phyloP scores from a whole-genome alignment of 2,888 invertebrate genomes.

The Cephus nigrinus region DNA sequence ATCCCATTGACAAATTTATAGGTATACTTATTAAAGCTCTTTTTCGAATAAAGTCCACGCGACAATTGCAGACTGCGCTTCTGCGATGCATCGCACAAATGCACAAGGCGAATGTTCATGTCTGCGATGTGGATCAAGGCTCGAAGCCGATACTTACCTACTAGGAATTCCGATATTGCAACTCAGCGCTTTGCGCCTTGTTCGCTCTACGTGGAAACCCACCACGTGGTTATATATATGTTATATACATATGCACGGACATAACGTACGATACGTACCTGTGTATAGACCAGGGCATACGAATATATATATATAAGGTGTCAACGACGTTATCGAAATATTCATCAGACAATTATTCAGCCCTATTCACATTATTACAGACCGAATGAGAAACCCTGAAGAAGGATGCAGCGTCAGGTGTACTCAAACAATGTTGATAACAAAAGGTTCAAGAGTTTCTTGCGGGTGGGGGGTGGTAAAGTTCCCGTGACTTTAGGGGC shows the following conservation, averaged over 20 bases:
- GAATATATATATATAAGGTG: not conserved
- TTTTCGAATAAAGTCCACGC: not conserved
- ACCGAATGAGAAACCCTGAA: not conserved
- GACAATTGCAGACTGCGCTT: not conserved
- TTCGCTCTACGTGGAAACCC: slow-evolving; percentile 10
- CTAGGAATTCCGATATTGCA: slow-evolving; percentile 53
- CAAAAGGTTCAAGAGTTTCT: not conserved
- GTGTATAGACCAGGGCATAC: not conserved
- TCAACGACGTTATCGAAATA: not conserved
- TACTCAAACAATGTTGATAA: not conserved
- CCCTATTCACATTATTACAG: not conserved
- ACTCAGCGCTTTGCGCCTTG: slow-evolving; percentile 45
- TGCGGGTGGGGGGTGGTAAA: not conserved
- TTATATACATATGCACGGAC: not conserved
- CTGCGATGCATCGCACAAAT: not conserved
- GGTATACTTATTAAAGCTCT: not conserved
- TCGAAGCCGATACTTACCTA: slow-evolving; percentile 47
- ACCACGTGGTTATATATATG: not conserved
- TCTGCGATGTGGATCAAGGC: slow-evolving; percentile 55
- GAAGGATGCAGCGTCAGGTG: not conserved
- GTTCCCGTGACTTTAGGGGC: not conserved
- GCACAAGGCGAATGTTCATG: not conserved
- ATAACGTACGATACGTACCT: not conserved
- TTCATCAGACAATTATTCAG: not conserved
- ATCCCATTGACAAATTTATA: too few species aligned